phyloP scores from a whole-genome alignment of 1,140 invertebrate genomes.

The Halesus radiatus region DNA sequence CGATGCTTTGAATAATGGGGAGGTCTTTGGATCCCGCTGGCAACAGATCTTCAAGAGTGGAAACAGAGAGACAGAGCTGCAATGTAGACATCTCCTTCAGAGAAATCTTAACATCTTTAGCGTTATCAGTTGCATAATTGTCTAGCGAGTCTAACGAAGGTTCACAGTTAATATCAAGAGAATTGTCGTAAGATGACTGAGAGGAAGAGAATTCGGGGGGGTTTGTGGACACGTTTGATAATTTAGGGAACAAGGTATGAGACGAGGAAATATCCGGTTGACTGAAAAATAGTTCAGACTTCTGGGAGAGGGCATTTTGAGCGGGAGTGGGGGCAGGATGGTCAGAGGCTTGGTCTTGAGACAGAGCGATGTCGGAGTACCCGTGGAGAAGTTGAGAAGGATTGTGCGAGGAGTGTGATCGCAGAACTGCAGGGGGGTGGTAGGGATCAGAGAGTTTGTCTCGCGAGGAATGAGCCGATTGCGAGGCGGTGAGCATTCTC shows the following conservation, averaged over 20 bases:
- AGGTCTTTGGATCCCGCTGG: background rate
- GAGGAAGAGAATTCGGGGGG: background rate
- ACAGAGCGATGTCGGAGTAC: background rate
- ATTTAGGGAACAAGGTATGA: background rate
- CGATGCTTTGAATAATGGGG: background rate
- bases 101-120: too few relatives aligned
- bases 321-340: background rate
- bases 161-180: background rate
- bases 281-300: slow-evolving; percentile 12
- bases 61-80: slow-evolving; percentile 19
- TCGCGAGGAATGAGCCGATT: background rate
- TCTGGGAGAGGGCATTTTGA: background rate
- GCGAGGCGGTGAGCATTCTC: slow-evolving; percentile 11
- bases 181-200: slow-evolving; percentile 4
- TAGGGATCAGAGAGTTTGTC: slow-evolving; percentile 2
- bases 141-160: too few relatives aligned
- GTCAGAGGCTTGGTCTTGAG: background rate
- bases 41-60: slow-evolving; percentile 16
- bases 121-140: too few relatives aligned
- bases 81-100: too few relatives aligned
- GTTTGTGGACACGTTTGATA: slow-evolving; percentile 5
- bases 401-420: slow-evolving; percentile 5
- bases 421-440: background rate
- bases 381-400: background rate
- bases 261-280: slow-evolving; percentile 5